Evolutionary conservation across 2,888 invertebrate genomes (phyloP).

Genomic region (Busseola fusca): DNA sequence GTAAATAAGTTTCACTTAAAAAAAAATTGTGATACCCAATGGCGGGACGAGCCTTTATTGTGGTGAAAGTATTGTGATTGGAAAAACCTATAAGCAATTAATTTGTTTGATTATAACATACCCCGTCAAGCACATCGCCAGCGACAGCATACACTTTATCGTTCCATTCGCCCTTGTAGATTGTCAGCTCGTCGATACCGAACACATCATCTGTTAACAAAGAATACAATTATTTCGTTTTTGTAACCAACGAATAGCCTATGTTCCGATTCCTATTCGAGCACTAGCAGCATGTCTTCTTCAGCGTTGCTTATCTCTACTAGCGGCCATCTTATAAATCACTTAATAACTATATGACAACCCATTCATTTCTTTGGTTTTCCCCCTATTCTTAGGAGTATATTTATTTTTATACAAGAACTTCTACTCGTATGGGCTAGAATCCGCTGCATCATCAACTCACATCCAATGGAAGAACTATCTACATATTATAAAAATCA

Average conservation of each 20-base stretch:
- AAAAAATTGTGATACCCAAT: too few relatives aligned
- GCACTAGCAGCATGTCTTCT: not conserved
- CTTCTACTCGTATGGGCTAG: too few relatives aligned
- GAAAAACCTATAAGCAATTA: too few relatives aligned
- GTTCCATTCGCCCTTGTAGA: conserved; percentile 96
- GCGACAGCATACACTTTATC: conserved; percentile 96
- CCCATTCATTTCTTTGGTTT: not conserved
- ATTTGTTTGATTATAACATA: conserved; percentile 82
- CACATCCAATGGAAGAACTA: not conserved
- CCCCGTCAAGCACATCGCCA: conserved; percentile 98
- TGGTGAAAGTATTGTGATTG: not conserved
- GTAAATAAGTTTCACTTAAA: too few relatives aligned
- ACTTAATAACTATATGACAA: not conserved
- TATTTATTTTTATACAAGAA: too few relatives aligned
- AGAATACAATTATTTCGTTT: not conserved
- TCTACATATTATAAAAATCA: too few relatives aligned
- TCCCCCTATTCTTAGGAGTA: not conserved
- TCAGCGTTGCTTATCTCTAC: not conserved
- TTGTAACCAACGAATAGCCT: too few relatives aligned
- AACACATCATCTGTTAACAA: conserved; percentile 94
- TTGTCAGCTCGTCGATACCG: conserved; percentile 97
- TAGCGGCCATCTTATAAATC: not conserved
- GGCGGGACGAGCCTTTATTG: too few relatives aligned
- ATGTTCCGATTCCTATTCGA: too few relatives aligned
- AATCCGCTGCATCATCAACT: not conserved